Percentiles rank a stretch among this genome's conserved stretches.
Conservation (phyloP, 2,113 vertebrate species). For the Cinclus mexicanus region DNA sequence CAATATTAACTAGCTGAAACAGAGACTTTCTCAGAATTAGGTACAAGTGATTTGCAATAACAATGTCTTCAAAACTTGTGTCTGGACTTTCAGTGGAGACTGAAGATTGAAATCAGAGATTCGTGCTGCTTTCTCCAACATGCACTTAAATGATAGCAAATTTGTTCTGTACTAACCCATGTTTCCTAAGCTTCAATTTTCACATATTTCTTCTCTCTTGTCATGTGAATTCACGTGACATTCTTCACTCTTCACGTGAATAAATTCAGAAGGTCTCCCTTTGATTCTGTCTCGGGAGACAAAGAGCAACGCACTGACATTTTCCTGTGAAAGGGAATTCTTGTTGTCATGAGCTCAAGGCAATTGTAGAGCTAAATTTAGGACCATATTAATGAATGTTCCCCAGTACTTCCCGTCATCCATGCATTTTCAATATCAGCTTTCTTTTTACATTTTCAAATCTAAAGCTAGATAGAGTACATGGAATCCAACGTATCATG, state of each 20-base stretch:
- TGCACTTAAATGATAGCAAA: neutral
- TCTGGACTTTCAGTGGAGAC: neutral
- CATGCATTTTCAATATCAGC: neutral
- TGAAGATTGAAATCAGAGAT: neutral
- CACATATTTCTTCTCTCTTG: neutral
- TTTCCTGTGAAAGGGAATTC: neutral
- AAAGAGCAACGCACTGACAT: neutral
- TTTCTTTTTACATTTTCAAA: neutral
- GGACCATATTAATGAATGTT: neutral
- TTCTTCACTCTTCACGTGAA: neutral
- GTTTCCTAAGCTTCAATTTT: neutral
- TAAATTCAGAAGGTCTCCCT: neutral
- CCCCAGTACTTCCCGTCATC: neutral
- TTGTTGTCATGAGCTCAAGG: neutral
- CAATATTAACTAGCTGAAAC: neutral
- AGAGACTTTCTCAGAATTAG: neutral
- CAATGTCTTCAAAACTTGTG: neutral
- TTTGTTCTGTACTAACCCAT: neutral
- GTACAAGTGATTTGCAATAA: neutral
- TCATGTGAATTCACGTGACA: neutral
- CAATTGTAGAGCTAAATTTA: neutral
- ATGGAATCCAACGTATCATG: slow-evolving; percentile 15
- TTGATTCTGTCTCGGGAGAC: neutral
- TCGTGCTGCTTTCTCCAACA: neutral
- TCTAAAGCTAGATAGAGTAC: neutral